phyloP scores from a whole-genome alignment of 1,140 invertebrate genomes.

The Ruditapes philippinarum region DNA sequence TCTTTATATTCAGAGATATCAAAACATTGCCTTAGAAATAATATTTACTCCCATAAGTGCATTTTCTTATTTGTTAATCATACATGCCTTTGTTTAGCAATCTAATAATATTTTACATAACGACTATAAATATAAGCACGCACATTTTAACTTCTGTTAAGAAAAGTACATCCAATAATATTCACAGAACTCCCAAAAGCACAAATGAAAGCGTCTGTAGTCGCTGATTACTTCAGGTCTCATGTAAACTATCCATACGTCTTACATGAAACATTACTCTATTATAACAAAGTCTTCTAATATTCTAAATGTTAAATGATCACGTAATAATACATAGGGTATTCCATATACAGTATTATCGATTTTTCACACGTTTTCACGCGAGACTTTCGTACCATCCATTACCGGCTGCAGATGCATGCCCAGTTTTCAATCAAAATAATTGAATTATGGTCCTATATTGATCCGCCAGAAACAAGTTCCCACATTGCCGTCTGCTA shows the following conservation, averaged over 20 bases:
- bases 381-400: background rate
- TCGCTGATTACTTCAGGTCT: background rate
- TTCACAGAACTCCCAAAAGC: background rate
- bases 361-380: conserved; percentile 29
- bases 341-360: conserved; percentile 13
- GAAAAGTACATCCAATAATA: background rate
- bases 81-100: too few relatives aligned
- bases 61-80: too few relatives aligned
- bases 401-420: conserved; percentile 34
- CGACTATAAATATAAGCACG: too few relatives aligned
- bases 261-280: background rate
- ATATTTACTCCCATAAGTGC: too few relatives aligned
- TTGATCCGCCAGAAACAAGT: conserved; percentile 21
- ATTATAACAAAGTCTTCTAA: background rate
- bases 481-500: conserved; percentile 15
- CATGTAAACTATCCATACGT: background rate
- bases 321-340: background rate
- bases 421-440: conserved; percentile 26
- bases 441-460: conserved; percentile 25
- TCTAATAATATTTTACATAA: too few relatives aligned
- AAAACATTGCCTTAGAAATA: too few relatives aligned
- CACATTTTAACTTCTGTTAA: background rate
- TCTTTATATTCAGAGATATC: too few relatives aligned
- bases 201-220: background rate
- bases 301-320: background rate